Evolutionary conservation across 1,140 invertebrate genomes (phyloP).

Genomic region (Drosophila bipectinata): DNA sequence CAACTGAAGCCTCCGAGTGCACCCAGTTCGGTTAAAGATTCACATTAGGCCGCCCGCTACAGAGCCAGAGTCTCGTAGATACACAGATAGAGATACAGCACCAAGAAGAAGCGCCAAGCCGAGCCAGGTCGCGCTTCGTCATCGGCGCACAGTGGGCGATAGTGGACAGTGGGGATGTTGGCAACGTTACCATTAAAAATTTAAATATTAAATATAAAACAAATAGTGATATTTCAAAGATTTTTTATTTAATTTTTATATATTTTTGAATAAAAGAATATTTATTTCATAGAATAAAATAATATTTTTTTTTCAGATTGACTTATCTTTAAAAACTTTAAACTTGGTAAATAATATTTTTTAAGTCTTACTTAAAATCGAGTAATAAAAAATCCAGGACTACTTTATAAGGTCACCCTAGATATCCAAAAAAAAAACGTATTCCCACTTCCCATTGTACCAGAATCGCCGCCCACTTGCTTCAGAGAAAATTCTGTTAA

Average conservation of each 20-base stretch:
- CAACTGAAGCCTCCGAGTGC: conserved; percentile 73
- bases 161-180: not conserved
- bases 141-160: conserved; percentile 57
- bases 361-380: too few relatives aligned
- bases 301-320: too few relatives aligned
- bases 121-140: conserved; percentile 61
- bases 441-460: not conserved
- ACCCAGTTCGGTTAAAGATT: conserved; percentile 75
- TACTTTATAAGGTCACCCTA: too few relatives aligned
- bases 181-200: not conserved
- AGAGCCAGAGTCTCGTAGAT: conserved; percentile 20
- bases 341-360: too few relatives aligned
- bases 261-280: too few relatives aligned
- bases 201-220: too few relatives aligned
- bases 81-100: conserved; percentile 36
- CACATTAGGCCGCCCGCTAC: conserved; percentile 65
- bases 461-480: conserved; percentile 18
- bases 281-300: too few relatives aligned
- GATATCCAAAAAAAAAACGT: too few relatives aligned
- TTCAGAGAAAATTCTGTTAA: conserved; percentile 42
- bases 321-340: too few relatives aligned
- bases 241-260: too few relatives aligned
- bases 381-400: too few relatives aligned
- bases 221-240: too few relatives aligned
- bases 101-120: conserved; percentile 57